A percentile compares a stretch with the other conserved stretches of the same genome.
phyloP scores from a whole-genome alignment of 1,140 invertebrate genomes.

The Pachypeltis micranthus region DNA sequence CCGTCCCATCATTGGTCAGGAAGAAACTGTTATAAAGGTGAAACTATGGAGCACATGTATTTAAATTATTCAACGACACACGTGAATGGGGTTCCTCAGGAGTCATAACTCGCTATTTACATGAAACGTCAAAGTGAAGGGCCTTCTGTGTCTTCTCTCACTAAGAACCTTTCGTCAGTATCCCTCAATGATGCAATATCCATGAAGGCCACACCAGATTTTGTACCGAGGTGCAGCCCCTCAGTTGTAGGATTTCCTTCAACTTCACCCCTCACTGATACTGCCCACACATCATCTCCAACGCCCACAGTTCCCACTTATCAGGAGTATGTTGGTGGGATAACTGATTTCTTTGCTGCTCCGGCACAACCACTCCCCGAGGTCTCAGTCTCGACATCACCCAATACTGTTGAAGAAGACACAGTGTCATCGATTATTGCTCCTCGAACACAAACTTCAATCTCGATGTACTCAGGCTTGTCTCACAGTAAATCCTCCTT shows the following conservation, averaged over 20 bases:
- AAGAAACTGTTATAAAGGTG: too few species aligned
- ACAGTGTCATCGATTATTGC: not conserved
- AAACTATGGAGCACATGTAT: conserved; percentile 39
- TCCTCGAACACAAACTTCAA: conserved; percentile 34
- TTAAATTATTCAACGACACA: conserved; percentile 36
- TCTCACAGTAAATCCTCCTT: conserved; percentile 25
- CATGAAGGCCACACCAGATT: conserved; percentile 13
- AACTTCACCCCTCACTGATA: conserved; percentile 20
- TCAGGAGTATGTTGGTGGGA: conserved; percentile 84
- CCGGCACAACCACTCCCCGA: conserved; percentile 18
- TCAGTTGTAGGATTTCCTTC: conserved; percentile 19
- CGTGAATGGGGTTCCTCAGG: conserved; percentile 64
- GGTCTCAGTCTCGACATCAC: not conserved
- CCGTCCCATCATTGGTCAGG: too few species aligned
- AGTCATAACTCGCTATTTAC: conserved; percentile 73
- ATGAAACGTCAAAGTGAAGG: conserved; percentile 39
- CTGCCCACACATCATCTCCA: conserved; percentile 23
- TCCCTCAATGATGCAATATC: conserved; percentile 21
- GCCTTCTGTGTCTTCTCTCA: conserved; percentile 22
- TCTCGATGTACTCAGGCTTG: not conserved
- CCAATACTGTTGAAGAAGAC: not conserved
- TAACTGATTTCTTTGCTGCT: conserved; percentile 77
- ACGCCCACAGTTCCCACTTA: conserved; percentile 25
- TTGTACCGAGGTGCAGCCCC: conserved; percentile 21
- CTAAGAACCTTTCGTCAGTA: conserved; percentile 25